A percentile compares a stretch with the other conserved stretches of the same genome.
Evolutionary conservation across 2,797 vertebrate species (phyloP).

Genomic region (Molossus alvarezi): DNA sequence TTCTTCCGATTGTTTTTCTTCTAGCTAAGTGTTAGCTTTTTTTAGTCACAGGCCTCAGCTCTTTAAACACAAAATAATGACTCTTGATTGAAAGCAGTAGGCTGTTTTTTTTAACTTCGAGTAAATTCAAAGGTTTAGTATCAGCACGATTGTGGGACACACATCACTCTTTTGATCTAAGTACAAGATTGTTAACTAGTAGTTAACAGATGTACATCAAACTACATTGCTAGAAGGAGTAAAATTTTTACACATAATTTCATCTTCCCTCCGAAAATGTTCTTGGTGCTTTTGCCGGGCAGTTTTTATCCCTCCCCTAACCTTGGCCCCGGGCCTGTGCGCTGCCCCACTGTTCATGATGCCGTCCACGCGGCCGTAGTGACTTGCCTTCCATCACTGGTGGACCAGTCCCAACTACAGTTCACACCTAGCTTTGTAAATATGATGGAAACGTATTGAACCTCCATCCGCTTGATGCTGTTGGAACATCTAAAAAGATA

Average conservation of each 20-base stretch:
- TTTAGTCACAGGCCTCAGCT: not conserved
- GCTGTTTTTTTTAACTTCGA: constrained; percentile 18
- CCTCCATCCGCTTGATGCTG: constrained; percentile 4
- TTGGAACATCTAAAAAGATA: constrained; percentile 64
- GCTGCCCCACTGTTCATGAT: not conserved
- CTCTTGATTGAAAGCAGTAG: constrained; percentile 6
- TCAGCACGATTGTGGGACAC: not conserved
- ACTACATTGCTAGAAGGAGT: constrained; percentile 35
- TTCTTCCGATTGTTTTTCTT: not conserved
- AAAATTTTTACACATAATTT: not conserved
- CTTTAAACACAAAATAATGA: constrained; percentile 59
- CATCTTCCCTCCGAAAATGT: constrained; percentile 32
- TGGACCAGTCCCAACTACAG: constrained; percentile 52
- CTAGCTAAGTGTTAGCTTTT: not conserved
- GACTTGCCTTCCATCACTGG: constrained; percentile 56
- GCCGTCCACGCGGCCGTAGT: not conserved
- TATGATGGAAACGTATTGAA: constrained; percentile 67
- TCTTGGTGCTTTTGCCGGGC: not conserved
- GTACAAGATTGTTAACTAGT: not conserved
- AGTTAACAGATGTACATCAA: not conserved
- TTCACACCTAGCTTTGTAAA: constrained; percentile 64
- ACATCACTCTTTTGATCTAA: not conserved
- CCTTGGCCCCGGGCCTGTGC: not conserved
- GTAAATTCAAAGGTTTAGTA: constrained; percentile 12
- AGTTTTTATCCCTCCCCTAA: constrained; percentile 35